These are phyloP conservation scores for Rhincodon typus DNA, from an alignment of 2,797 vertebrate species.

Conservation along the genomic window DNA sequence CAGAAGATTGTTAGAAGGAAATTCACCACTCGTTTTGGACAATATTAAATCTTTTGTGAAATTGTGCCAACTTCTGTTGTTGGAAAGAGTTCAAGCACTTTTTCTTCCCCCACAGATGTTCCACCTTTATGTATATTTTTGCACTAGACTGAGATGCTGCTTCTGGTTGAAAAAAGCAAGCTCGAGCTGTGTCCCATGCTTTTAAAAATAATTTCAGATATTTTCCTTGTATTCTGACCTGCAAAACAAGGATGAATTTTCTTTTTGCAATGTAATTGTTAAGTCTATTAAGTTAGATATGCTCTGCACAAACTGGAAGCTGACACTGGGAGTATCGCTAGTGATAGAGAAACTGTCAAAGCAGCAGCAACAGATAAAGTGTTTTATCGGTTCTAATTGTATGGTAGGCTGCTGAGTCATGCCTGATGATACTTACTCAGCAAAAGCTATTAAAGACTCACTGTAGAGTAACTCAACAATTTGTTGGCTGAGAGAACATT, in stretches of 20 bases:
- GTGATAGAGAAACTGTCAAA: background rate
- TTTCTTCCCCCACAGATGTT: background rate
- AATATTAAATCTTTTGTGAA: background rate
- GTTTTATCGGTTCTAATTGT: background rate
- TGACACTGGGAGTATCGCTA: background rate
- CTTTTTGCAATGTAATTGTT: background rate
- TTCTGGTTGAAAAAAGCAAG: background rate
- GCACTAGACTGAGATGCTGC: background rate
- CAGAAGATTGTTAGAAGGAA: background rate
- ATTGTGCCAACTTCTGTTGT: background rate
- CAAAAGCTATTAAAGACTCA: background rate
- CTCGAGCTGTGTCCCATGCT: background rate
- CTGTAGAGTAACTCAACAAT: background rate
- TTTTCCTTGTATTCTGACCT: background rate
- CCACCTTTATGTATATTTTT: background rate
- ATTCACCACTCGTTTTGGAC: background rate
- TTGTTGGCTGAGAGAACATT: background rate
- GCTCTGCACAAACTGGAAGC: background rate
- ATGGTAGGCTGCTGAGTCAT: background rate
- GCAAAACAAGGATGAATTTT: background rate
- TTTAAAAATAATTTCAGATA: background rate
- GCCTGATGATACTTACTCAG: conserved; percentile 2
- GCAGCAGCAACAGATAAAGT: background rate
- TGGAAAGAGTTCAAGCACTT: background rate
- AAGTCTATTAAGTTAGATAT: background rate